A percentile compares a stretch with the other conserved stretches of the same genome.
Evolutionary conservation across 2,797 vertebrate species (phyloP).

Genomic region (Gallirallus australis): DNA sequence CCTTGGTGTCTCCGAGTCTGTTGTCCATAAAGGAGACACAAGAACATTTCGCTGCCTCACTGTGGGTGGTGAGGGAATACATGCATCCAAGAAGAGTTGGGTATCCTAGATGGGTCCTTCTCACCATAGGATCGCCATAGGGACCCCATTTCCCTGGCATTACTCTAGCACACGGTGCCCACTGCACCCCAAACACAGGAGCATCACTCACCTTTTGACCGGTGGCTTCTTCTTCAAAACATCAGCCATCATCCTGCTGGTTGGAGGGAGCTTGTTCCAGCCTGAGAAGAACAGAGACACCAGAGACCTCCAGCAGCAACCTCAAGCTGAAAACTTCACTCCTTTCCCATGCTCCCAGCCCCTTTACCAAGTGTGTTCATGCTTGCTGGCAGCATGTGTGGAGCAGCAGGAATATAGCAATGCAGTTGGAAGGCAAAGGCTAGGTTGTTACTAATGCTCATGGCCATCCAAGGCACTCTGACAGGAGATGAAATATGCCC

Average conservation of each 20-base stretch:
- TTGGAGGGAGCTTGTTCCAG: conserved; percentile 76
- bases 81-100: not conserved
- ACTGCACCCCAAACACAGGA: rapidly evolving
- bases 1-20: not conserved
- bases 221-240: conserved; percentile 61
- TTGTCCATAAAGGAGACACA: not conserved
- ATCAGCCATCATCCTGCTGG: conserved; percentile 77
- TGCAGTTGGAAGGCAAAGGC: not conserved
- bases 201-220: conserved; percentile 53
- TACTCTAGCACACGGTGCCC: not conserved
- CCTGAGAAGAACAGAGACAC: conserved; percentile 71
- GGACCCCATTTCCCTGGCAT: not conserved
- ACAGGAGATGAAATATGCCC: not conserved
- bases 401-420: not conserved
- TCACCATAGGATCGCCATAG: rapidly evolving
- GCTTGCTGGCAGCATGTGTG: not conserved
- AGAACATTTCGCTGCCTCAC: not conserved
- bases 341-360: not conserved
- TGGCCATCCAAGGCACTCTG: rapidly evolving
- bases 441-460: not conserved
- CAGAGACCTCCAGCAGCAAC: not conserved
- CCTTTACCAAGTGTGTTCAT: rapidly evolving
- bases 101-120: not conserved
- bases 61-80: not conserved
- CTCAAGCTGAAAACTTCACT: not conserved